Evolutionary conservation across 2,797 vertebrate genomes (phyloP), one percentile per base, ranked within the genome.

Genomic region (Myotis pilosus): DNA sequence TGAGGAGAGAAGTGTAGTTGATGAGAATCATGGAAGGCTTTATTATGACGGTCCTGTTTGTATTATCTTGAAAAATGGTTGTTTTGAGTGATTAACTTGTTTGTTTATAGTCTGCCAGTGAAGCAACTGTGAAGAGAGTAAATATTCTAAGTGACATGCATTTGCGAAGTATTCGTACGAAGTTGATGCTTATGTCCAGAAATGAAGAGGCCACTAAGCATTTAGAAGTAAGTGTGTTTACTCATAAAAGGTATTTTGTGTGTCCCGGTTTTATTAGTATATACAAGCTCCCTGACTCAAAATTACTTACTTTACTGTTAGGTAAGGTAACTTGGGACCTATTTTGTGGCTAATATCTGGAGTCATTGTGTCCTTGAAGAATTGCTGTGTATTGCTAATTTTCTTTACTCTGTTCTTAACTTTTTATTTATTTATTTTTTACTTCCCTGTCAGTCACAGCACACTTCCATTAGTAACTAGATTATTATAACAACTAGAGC

Each of bases 191-290:
- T 4, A 99, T 99, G 99, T 99, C 99, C n/a, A 99, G 99, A 97
- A 99, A 99, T 28, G 99, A 99, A 96, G 99, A 99, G 95, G 99
- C 99, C 96, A 99, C 99, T 72, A 99, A 99, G 97, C 99, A 99
- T 98, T 98, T 99, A 96, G 99, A 99, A 99, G 99, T 99, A 98
- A 98, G 98, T 95, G 25, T 1, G 11, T 49, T 88, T 94, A 64
- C 28, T 69, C 41, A 57, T 36, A 41, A 28, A 41, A 83, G 10
- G 22, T 47, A 36, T 85, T 75, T 28, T 91, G 3, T 91, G 19
- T n/a, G 51, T 89, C 19, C 20, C 2, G 53, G 10, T 95, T 91
- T 95, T 30, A 11, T 62, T 10, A 60, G 5, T 74, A 41, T 88
- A 44, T 86, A 85, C 12, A 72, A 9, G 10, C 68, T 71, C 1